Evolutionary conservation across 1,140 invertebrate genomes (phyloP).

Genomic region (Ips typographus): DNA sequence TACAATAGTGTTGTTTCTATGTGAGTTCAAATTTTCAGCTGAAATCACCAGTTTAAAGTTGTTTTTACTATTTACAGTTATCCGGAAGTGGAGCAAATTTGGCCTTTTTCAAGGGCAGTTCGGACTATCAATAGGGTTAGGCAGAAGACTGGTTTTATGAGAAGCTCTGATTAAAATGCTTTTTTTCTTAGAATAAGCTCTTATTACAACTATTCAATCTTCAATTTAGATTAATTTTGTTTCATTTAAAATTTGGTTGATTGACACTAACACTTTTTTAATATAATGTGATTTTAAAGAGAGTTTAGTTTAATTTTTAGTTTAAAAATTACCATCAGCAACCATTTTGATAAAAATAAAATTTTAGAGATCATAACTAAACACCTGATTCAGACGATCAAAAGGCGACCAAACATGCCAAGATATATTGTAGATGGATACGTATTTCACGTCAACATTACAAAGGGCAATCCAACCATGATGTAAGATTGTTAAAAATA

Average conservation of each 20-base stretch:
- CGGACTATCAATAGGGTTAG: constrained; percentile 27
- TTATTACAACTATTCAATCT: too few relatives aligned
- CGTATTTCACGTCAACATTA: constrained; percentile 49
- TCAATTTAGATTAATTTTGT: too few relatives aligned
- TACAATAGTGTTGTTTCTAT: constrained; percentile 40
- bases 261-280: too few relatives aligned
- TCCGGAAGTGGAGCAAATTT: constrained; percentile 39
- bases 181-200: not conserved
- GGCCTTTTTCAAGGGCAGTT: constrained; percentile 36
- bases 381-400: constrained; percentile 36
- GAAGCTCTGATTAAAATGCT: not conserved
- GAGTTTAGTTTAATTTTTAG: too few relatives aligned
- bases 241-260: too few relatives aligned
- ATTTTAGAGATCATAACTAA: constrained; percentile 32
- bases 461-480: constrained; percentile 47
- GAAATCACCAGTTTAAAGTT: not conserved
- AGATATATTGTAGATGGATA: constrained; percentile 49
- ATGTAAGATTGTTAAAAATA: constrained; percentile 42
- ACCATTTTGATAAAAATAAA: too few relatives aligned
- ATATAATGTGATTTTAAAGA: too few relatives aligned
- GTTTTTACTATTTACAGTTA: constrained; percentile 29
- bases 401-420: constrained; percentile 46
- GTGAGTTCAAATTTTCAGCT: constrained; percentile 19
- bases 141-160: constrained; percentile 29
- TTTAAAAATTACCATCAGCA: too few relatives aligned